Conservation (phyloP, 2,113 vertebrate species). For the Crotophaga sulcirostris region DNA sequence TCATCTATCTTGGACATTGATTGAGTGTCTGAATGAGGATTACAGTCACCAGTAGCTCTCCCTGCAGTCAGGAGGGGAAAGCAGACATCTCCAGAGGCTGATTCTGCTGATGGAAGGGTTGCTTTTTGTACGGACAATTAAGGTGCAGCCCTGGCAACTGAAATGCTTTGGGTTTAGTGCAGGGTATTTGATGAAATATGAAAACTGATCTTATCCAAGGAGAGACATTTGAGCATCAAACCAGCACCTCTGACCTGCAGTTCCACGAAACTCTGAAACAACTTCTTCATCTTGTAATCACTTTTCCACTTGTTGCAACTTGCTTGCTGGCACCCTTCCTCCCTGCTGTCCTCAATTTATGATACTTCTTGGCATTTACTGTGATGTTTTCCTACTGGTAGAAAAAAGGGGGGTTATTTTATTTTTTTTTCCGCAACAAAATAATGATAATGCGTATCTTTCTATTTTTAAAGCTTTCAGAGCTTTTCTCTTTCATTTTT, state of each 20-base stretch:
- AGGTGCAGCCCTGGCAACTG: neutral
- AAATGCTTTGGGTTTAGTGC: neutral
- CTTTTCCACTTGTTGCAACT: neutral
- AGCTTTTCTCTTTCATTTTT: neutral
- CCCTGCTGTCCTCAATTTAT: fast-evolving
- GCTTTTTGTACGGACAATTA: neutral
- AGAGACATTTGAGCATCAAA: neutral
- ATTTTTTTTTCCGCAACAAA: neutral
- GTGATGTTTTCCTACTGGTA: neutral
- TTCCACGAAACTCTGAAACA: neutral
- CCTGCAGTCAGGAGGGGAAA: neutral
- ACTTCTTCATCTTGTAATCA: neutral
- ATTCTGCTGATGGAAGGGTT: fast-evolving
- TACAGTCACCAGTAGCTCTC: neutral
- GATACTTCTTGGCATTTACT: neutral
- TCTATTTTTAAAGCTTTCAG: neutral
- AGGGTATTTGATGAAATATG: neutral
- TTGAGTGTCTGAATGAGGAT: fast-evolving
- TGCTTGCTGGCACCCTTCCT: neutral
- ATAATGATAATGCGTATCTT: fast-evolving
- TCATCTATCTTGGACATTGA: neutral
- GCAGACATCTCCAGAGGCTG: neutral
- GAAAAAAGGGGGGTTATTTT: neutral
- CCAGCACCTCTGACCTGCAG: neutral
- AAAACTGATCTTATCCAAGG: neutral